Base-by-base conservation (phyloP, 2,888 invertebrate genomes). In the Polydrusus pterygomalis region DNA sequence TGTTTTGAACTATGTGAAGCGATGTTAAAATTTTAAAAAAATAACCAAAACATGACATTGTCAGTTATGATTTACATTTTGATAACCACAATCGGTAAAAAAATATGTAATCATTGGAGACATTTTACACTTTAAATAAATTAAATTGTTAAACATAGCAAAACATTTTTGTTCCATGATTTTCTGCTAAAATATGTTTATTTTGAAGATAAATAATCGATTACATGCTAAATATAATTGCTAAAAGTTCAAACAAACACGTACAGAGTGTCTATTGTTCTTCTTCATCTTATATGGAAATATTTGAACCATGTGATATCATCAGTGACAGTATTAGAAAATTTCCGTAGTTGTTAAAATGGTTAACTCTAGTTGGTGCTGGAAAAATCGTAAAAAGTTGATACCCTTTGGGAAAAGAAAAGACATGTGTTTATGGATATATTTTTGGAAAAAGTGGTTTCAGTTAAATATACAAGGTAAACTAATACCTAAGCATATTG, bases 181-280 rank as follows among this genome's bases (percentile, higher is more conserved):
- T 30, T 40, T 63, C 5, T 13, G 40, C 25, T 73, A 30, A 17
- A 56, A 40, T 38, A n/a, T 63, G 40, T 65, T 45, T 56, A 56
- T 56, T 56, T 56, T 13, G 30, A 49, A 56, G 18, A 69, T 34
- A 54, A 69, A 69, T 25, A 58, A 34, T 58, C 40, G 43, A 34
- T 34, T 38, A 34, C 54, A 0, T 40, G 47, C 40, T 74, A 49
- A 63, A 40, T 18, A 18, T 25, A 54, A 65, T 62, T 20, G 51
- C 38, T 71, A 71, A 51, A 56, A 69, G 11, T 45, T 65, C 30
- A 34, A 65, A 34, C 49, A 65, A 65, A 65, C 34, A 65, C 15
- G 15, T 18, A 5, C 17, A 25, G 1, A 63, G 5, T 18, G 7
- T 11, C 20, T 7, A 6, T 45, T 43, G 17, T 45, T 63, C 45